These are phyloP conservation scores for Drosophila sucinea DNA, from an alignment of 1,140 invertebrate species.

Conservation along the genomic window DNA sequence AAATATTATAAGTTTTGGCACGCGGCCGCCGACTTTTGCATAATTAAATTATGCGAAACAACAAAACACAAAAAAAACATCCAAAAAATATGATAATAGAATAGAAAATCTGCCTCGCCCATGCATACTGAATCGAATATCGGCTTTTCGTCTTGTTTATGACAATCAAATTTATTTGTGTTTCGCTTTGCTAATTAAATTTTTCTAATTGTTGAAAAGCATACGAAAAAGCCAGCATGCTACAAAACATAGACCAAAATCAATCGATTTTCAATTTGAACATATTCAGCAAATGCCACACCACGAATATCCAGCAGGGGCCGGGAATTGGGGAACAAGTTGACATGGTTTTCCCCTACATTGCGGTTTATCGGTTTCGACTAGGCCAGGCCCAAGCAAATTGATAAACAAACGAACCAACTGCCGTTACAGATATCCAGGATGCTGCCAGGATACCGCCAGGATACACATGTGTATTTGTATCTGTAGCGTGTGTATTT, in stretches of 20 bases:
- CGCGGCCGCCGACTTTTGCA: conserved; percentile 66
- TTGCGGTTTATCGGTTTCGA: conserved; percentile 48
- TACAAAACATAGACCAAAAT: background rate
- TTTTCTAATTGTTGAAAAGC: conserved; percentile 46
- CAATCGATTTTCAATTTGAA: conserved; percentile 53
- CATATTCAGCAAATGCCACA: conserved; percentile 40
- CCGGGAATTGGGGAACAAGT: conserved; percentile 20
- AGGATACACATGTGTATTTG: conserved; percentile 32
- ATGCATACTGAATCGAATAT: conserved; percentile 74
- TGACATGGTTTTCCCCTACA: conserved; percentile 42
- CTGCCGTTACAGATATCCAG: conserved; percentile 32
- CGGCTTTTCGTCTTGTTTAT: conserved; percentile 66
- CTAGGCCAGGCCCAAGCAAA: conserved; percentile 42
- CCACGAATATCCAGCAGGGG: background rate
- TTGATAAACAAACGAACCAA: conserved; percentile 71
- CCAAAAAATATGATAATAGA: background rate
- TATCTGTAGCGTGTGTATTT: conserved; percentile 46
- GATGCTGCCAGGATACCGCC: background rate
- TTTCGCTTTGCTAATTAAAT: conserved; percentile 36
- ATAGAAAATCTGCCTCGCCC: conserved; percentile 14
- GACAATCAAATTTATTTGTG: conserved; percentile 44
- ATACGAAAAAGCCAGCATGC: conserved; percentile 33
- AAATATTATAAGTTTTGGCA: conserved; percentile 77
- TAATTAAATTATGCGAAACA: conserved; percentile 69
- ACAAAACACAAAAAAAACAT: conserved; percentile 12